These are phyloP conservation scores for Noctua janthina DNA, from an alignment of 2,888 invertebrate genomes.

Conservation along the genomic window DNA sequence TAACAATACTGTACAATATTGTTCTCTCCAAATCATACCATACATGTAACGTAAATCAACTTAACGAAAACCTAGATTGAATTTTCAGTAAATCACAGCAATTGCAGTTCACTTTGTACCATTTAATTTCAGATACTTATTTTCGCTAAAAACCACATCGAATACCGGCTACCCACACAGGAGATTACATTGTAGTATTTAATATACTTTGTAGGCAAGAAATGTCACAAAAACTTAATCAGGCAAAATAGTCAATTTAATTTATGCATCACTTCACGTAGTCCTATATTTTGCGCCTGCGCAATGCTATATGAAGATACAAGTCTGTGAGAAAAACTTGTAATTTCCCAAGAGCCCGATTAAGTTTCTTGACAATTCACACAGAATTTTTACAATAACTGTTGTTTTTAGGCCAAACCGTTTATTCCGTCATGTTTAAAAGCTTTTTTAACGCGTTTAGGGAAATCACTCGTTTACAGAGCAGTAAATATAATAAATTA, in stretches of 20 bases:
- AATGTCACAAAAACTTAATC: not conserved
- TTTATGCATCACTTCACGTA: not conserved
- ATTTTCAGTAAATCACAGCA: not conserved
- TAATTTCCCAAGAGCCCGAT: constrained; percentile 55
- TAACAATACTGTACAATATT: not conserved
- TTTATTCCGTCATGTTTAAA: constrained; percentile 12
- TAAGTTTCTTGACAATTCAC: constrained; percentile 29
- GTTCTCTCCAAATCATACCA: not conserved
- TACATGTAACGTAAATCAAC: constrained; percentile 6
- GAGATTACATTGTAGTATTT: not conserved
- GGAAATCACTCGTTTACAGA: constrained; percentile 20
- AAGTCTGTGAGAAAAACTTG: constrained; percentile 19
- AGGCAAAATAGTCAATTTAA: not conserved
- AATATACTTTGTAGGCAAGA: not conserved
- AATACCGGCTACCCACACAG: not conserved
- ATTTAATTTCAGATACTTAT: not conserved
- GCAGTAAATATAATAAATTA: constrained; percentile 22
- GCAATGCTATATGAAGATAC: not conserved
- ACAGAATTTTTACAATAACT: constrained; percentile 30
- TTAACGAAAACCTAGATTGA: not conserved
- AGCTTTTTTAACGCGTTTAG: constrained; percentile 10
- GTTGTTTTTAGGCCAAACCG: constrained; percentile 9
- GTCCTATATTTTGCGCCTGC: not conserved
- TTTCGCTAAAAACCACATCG: not conserved
- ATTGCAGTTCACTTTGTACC: not conserved